These are phyloP conservation scores for Leptinotarsa lineolata DNA, from an alignment of 1,140 invertebrate species.

Conservation along the genomic window DNA sequence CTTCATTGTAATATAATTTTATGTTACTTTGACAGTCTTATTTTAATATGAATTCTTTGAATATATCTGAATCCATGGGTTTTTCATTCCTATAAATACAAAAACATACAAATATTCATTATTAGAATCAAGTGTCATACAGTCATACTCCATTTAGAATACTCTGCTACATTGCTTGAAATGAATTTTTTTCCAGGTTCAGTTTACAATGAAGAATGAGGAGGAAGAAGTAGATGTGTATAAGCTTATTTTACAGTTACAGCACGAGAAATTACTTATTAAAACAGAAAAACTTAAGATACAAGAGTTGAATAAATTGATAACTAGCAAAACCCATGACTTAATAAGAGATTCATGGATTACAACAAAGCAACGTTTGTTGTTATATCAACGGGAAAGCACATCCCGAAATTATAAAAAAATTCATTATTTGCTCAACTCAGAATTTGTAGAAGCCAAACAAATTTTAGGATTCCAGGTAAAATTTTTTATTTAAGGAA, in stretches of 20 bases:
- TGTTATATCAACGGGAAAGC: constrained; percentile 76
- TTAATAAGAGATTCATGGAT: constrained; percentile 70
- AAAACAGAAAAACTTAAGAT: constrained; percentile 73
- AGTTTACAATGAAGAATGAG: constrained; percentile 44
- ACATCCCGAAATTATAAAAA: constrained; percentile 76
- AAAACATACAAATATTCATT: no score
- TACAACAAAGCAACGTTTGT: constrained; percentile 82
- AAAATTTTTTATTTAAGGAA: constrained; percentile 34
- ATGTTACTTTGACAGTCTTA: no score
- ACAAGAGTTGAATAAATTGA: constrained; percentile 73
- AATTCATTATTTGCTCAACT: constrained; percentile 77
- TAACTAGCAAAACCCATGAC: constrained; percentile 52
- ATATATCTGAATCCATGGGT: no score
- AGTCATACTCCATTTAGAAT: no score
- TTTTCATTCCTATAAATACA: no score
- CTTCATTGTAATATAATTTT: no score
- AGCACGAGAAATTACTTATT: constrained; percentile 75
- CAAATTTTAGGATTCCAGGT: constrained; percentile 82
- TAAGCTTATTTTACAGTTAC: constrained; percentile 71
- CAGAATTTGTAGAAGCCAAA: constrained; percentile 86
- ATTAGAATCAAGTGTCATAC: no score
- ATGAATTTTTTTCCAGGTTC: neutral
- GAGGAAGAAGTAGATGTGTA: constrained; percentile 60
- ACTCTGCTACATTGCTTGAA: neutral
- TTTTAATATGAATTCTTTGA: no score